Evolutionary conservation across 2,113 vertebrate genomes (phyloP), one percentile per base, ranked within the genome.

Genomic region (Amphilophus citrinellus): DNA sequence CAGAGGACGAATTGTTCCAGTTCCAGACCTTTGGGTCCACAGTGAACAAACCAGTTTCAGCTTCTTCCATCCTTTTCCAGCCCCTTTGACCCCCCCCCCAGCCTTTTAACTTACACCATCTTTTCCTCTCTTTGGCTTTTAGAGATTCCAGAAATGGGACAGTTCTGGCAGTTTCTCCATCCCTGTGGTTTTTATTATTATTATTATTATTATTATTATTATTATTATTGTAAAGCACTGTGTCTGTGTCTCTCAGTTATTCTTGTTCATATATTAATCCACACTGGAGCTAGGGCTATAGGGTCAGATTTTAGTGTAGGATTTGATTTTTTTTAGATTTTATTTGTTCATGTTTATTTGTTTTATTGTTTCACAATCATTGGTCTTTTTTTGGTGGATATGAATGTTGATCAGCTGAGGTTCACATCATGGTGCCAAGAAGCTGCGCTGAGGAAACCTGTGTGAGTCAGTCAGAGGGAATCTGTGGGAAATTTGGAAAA

Each of bases 251-350:
- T 85, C 85, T 89, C 90, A 88, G 84, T 84, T 92, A 87, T 88
- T 87, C 92, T 7, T 94, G 90, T 94, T 88, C 80, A 63, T 93
- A 90, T 94, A 88, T 94, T 92, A 93, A 3, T 96, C 96, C 97
- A 97, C 97, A 98, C 97, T 98, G 97, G 97, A 98, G 96, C 86
- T 92, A 85, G 90, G 90, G 87, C 90, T 84, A 84, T 93, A 85
- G 91, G 90, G 87, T 91, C 85, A 88, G 85, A 86, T 79, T 86
- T 78, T 93, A 89, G 87, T 83, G 79, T 93, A 71, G 92, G 78
- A 85, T 84, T 94, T 83, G 83, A 83, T 76, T 90, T 53, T 90
- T 53, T 77, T 80, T 75, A 87, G 76, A 60, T 77, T 90, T 90
- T 88, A 76, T 88, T 87, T 87, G 75, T 27, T 27, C 27, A 66